phyloP scores from a whole-genome alignment of 2,888 invertebrate species.

The Athripsodes cinereus region DNA sequence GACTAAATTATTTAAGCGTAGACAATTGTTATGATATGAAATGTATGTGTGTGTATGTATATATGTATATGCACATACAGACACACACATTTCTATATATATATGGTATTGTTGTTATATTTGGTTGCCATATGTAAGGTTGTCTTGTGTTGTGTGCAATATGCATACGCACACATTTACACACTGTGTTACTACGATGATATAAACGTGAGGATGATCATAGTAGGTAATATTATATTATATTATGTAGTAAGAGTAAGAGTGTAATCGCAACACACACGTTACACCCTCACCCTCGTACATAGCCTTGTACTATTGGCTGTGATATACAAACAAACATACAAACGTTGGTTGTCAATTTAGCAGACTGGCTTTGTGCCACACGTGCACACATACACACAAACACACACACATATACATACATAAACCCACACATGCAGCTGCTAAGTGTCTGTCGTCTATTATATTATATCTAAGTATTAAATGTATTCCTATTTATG shows the following conservation, averaged over 20 bases:
- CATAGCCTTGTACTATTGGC: constrained; percentile 28
- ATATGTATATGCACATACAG: constrained; percentile 17
- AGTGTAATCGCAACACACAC: constrained; percentile 19
- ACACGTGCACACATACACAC: too few species aligned
- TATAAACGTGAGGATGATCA: too few species aligned
- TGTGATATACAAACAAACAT: constrained; percentile 24
- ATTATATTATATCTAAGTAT: constrained; percentile 13
- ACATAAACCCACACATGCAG: too few species aligned
- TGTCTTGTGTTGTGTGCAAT: too few species aligned
- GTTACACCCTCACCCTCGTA: constrained; percentile 20
- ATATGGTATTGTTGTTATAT: constrained; percentile 6
- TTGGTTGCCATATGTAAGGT: constrained; percentile 24
- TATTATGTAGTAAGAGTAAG: constrained; percentile 14
- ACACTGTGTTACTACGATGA: too few species aligned
- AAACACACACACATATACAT: too few species aligned
- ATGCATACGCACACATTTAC: too few species aligned
- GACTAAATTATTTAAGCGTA: constrained; percentile 27
- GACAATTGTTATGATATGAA: constrained; percentile 18
- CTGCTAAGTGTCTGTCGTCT: constrained; percentile 20
- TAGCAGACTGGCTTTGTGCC: constrained; percentile 24
- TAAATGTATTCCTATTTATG: neutral
- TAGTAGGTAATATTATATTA: neutral
- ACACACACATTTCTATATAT: too few species aligned
- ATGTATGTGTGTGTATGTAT: constrained; percentile 4
- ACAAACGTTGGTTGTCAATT: constrained; percentile 27